Conservation (phyloP, 2,113 vertebrate genomes). For the Lophura nycthemera region DNA sequence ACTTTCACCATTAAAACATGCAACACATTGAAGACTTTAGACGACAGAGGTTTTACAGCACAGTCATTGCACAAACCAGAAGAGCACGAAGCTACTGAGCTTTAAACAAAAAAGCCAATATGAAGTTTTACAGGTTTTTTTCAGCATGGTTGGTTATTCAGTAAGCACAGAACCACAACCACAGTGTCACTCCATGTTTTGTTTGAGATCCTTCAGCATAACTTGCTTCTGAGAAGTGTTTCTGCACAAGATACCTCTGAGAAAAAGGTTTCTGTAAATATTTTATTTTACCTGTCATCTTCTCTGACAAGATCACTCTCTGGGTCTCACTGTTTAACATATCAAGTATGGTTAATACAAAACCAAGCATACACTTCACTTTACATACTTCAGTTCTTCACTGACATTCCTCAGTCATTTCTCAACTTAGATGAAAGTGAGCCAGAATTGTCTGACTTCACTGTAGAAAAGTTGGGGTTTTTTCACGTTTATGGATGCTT, state of each 20-base stretch:
- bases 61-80: background rate
- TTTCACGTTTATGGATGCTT: background rate
- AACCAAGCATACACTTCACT: background rate
- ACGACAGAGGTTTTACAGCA: background rate
- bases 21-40: background rate
- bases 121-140: background rate
- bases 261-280: background rate
- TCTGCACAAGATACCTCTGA: constrained; percentile 14
- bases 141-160: background rate
- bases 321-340: background rate
- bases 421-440: background rate
- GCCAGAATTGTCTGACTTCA: background rate
- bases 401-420: background rate
- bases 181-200: background rate
- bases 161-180: background rate
- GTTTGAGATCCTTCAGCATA: background rate
- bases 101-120: background rate
- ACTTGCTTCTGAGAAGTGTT: background rate
- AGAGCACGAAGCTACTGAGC: background rate
- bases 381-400: background rate
- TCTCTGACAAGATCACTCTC: background rate
- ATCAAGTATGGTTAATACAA: background rate
- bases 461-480: background rate
- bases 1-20: background rate
- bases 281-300: constrained; percentile 52